Percentiles rank a stretch among this genome's conserved stretches.
Evolutionary conservation across 2,113 vertebrate species (phyloP).

Genomic region (Albula glossodonta): DNA sequence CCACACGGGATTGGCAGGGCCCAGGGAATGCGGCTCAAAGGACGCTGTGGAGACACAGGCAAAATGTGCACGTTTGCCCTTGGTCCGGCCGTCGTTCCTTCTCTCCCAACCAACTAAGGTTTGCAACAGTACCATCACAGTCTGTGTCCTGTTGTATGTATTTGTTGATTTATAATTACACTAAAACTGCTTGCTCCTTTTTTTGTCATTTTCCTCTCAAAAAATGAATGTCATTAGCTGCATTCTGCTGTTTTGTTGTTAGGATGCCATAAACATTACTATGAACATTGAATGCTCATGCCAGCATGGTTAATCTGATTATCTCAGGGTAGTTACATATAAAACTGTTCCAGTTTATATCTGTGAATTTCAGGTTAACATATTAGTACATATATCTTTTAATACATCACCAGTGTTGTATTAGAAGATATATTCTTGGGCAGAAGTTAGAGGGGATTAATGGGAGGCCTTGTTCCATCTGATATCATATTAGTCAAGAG

Average conservation of each 20-base stretch:
- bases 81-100: neutral
- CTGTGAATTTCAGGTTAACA: neutral
- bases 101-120: too few relatives aligned
- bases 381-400: neutral
- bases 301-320: neutral
- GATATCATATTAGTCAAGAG: conserved; percentile 2
- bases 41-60: neutral
- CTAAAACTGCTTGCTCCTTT: neutral
- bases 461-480: neutral
- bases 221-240: neutral
- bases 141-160: neutral
- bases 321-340: neutral
- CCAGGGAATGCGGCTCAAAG: neutral
- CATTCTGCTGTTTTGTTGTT: neutral
- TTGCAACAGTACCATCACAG: too few relatives aligned
- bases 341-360: neutral
- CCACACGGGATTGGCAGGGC: neutral
- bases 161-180: neutral
- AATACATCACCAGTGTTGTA: neutral
- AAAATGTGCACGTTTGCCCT: neutral
- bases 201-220: neutral
- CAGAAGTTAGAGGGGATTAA: neutral
- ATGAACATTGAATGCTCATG: neutral
- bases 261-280: neutral
- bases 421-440: neutral